A percentile compares a stretch with the other conserved stretches of the same genome.
These are phyloP conservation scores for Gallinago nigripennis DNA, from an alignment of 2,797 vertebrate genomes.

Conservation along the genomic window DNA sequence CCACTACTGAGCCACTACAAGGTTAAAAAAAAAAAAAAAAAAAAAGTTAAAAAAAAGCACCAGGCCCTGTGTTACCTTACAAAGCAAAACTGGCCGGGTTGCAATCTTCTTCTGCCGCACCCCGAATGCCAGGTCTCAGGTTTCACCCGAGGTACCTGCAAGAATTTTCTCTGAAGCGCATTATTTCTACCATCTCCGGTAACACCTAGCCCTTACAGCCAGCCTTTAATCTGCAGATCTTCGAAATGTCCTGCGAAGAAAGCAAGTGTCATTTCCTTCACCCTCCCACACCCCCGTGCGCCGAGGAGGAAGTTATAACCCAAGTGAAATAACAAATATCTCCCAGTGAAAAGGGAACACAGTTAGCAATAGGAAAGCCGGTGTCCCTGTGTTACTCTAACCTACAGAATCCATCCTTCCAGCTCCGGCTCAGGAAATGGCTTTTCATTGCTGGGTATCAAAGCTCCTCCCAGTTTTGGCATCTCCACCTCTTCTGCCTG, in stretches of 20 bases:
- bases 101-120: slow-evolving; percentile 27
- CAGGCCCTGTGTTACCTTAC: not conserved
- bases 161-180: not conserved
- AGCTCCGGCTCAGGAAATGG: not conserved
- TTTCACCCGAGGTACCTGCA: not conserved
- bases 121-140: not conserved
- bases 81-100: slow-evolving; percentile 24
- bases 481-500: not conserved
- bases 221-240: not conserved
- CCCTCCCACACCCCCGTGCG: not conserved
- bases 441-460: not conserved
- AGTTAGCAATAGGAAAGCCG: not conserved
- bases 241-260: not conserved
- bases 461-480: slow-evolving; percentile 34
- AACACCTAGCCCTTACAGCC: not conserved
- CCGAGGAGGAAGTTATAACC: not conserved
- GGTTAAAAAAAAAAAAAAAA: not conserved
- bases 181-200: not conserved
- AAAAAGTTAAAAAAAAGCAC: not conserved
- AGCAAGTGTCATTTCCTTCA: slow-evolving; percentile 20
- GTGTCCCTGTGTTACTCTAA: not conserved
- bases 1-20: rapidly evolving
- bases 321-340: slow-evolving; percentile 30
- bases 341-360: not conserved
- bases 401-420: not conserved